Evolutionary conservation across 2,113 vertebrate genomes (phyloP).

Genomic region (Chloebia gouldiae): DNA sequence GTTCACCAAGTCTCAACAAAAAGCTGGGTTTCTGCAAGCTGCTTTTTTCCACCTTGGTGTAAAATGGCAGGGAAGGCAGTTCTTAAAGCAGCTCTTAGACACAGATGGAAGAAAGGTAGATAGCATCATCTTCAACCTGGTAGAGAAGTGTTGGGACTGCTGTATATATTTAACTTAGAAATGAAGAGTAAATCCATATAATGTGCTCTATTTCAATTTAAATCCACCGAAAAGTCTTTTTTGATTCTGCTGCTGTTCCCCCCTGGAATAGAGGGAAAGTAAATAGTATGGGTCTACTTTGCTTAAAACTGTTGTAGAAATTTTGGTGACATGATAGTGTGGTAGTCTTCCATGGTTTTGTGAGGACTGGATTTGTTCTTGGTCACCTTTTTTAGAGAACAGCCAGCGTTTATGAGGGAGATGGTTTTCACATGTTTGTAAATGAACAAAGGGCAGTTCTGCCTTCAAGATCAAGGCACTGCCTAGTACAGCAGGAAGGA

Average conservation of each 20-base stretch:
- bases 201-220: background rate
- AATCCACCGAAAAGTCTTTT: background rate
- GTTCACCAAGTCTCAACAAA: background rate
- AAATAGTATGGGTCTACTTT: background rate
- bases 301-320: no score
- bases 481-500: background rate
- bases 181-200: background rate
- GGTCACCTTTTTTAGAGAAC: background rate
- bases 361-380: background rate
- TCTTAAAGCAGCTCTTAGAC: background rate
- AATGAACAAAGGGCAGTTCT: background rate
- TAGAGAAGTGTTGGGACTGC: background rate
- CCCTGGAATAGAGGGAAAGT: background rate
- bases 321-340: accelerated
- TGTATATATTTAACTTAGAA: background rate
- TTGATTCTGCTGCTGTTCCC: background rate
- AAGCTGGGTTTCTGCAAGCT: background rate
- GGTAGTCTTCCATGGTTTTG: accelerated
- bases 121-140: background rate
- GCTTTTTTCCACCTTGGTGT: background rate
- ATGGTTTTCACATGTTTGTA: accelerated
- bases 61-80: background rate
- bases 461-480: background rate
- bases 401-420: background rate
- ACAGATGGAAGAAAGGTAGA: background rate